Percentiles rank a stretch among this genome's conserved stretches.
phyloP scores from a whole-genome alignment of 2,888 invertebrate genomes.

The Craniophora ligustri region DNA sequence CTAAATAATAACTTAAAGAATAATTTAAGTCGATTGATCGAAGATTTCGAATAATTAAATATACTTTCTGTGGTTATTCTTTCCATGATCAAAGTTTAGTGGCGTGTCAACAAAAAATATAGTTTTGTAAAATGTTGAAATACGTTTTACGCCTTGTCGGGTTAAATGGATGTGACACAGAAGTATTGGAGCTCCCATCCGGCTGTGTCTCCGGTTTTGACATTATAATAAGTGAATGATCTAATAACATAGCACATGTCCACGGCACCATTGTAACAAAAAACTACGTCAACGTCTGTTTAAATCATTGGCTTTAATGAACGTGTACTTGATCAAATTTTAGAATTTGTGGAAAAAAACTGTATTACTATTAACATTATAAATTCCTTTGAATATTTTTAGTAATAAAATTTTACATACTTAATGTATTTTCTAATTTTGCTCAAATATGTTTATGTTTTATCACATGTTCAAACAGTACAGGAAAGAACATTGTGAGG shows the following conservation, averaged over 20 bases:
- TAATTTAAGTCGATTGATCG: too few relatives aligned
- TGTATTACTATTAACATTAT: neutral
- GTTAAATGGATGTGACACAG: slow-evolving; percentile 43
- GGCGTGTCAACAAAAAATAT: neutral
- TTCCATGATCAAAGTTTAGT: neutral
- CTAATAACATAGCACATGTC: slow-evolving; percentile 70
- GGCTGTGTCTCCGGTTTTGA: slow-evolving; percentile 69
- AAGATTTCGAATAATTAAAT: too few relatives aligned
- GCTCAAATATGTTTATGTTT: too few relatives aligned
- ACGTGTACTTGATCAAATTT: slow-evolving; percentile 18
- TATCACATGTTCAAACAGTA: too few relatives aligned
- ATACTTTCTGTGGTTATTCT: neutral
- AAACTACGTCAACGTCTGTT: slow-evolving; percentile 61
- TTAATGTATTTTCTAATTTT: too few relatives aligned
- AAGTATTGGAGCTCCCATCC: slow-evolving; percentile 62
- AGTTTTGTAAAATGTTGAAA: slow-evolving; percentile 1
- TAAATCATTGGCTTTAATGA: slow-evolving; percentile 55
- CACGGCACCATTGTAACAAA: slow-evolving; percentile 57
- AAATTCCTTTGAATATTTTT: neutral
- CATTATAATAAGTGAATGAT: slow-evolving; percentile 72
- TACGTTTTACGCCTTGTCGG: slow-evolving; percentile 1
- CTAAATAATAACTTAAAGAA: too few relatives aligned
- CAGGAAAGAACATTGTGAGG: too few relatives aligned
- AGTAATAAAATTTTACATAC: too few relatives aligned
- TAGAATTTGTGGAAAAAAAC: neutral